Evolutionary conservation across 2,888 invertebrate genomes (phyloP), one percentile per base, ranked within the genome.

Genomic region (Xanthia togata): DNA sequence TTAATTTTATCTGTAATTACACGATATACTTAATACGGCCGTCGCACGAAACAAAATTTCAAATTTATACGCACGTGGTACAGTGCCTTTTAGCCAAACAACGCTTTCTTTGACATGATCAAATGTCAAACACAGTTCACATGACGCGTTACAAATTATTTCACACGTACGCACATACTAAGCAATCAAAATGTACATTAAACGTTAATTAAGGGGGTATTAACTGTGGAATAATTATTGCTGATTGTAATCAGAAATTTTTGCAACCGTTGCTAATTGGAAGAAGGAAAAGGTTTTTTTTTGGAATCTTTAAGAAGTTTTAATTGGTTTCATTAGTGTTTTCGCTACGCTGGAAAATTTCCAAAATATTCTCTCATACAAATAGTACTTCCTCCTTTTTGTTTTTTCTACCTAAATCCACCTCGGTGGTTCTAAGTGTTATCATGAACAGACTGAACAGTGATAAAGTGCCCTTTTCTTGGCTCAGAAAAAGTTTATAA

Each of bases 311-410:
- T 65, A 69, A 65, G 20, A 75, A 60, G 9, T 69, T 85, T 77
- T 79, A 84, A 87, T 82, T 87, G 75, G 79, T 77, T 73, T 76
- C 75, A 77, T 86, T 86, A 71, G 63, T 53, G 60, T 67, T 67
- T 57, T 53, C 73, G 57, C 73, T 65, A 38, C 78, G 47, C 41
- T 69, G 69, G 67, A 64, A 70, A 65, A 59, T 53, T 64, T 60
- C 63, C 68, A 71, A 75, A 71, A 55, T 50, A 38, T 59, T 69
- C 17, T 63, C 38, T 78, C 63, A 31, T 23, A 77, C 35, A 53
- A 63, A 65, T 65, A 65, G 60, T 35, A 41, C 26, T 20, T n/a
- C 31, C 20, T 38, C 35, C 11, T 63, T 68, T 57, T 69, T 57
- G 17, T 2, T 38, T 63, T 59, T 5, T 72, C 9, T 62, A 55